Conservation (phyloP, 2,797 vertebrate genomes). For the Malurus splendens region DNA sequence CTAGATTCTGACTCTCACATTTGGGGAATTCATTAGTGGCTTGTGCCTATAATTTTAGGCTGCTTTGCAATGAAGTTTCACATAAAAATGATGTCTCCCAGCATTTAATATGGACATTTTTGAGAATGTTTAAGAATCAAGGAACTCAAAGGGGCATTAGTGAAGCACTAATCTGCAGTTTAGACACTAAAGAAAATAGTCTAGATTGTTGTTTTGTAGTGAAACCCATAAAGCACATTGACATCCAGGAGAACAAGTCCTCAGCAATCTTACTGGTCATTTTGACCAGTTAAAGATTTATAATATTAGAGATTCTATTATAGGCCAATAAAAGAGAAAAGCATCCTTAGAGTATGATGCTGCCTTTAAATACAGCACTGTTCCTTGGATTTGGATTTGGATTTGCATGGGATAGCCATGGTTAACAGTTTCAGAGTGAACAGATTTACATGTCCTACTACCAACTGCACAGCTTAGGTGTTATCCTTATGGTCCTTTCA, state of each 20-base stretch:
- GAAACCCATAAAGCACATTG: neutral
- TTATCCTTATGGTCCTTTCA: neutral
- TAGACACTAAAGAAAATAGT: neutral
- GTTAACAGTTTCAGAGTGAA: neutral
- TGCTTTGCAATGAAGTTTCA: neutral
- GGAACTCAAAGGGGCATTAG: neutral
- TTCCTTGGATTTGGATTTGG: neutral
- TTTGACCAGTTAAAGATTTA: neutral
- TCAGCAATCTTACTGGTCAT: neutral
- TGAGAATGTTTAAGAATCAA: neutral
- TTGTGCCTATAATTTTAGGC: neutral
- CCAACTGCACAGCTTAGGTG: neutral
- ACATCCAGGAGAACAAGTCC: neutral
- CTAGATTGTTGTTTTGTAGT: neutral
- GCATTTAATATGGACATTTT: neutral
- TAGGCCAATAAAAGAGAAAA: neutral
- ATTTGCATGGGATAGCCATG: neutral
- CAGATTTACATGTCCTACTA: neutral
- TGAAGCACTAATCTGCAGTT: neutral
- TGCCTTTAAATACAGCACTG: neutral
- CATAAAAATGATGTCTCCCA: neutral
- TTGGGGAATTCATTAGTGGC: neutral
- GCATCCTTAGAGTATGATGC: accelerated
- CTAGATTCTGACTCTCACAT: neutral
- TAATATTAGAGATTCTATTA: neutral